Percentiles rank a stretch among this genome's conserved stretches.
Evolutionary conservation across 2,113 vertebrate species (phyloP).

Genomic region (Ceuthmochares aereus): DNA sequence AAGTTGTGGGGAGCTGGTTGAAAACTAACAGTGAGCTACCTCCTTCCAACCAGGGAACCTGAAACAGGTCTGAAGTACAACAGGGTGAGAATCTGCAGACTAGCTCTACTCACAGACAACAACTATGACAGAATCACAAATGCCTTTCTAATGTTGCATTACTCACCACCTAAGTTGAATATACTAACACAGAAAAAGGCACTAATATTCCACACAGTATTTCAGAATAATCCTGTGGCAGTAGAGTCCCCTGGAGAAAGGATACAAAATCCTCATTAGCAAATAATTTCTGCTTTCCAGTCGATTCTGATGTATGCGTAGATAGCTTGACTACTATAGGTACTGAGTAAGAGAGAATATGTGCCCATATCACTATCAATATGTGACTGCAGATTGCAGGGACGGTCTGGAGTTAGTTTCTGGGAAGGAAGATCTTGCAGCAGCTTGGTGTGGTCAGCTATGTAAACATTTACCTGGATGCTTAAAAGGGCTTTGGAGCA

Average conservation of each 20-base stretch:
- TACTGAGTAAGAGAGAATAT: not conserved
- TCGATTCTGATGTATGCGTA: not conserved
- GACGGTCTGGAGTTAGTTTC: not conserved
- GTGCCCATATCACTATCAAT: not conserved
- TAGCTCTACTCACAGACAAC: not conserved
- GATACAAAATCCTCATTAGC: not conserved
- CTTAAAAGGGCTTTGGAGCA: not conserved
- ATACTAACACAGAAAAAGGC: not conserved
- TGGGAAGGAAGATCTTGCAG: not conserved
- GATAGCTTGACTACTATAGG: not conserved
- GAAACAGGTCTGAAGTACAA: not conserved
- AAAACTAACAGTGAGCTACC: not conserved
- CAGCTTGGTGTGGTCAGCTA: not conserved
- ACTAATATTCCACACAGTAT: not conserved
- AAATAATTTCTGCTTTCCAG: not conserved
- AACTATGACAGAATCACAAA: not conserved
- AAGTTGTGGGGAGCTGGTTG: not conserved
- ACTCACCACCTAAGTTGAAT: not conserved
- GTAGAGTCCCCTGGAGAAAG: not conserved
- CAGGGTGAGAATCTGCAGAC: not conserved
- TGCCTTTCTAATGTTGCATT: not conserved
- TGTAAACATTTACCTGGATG: not conserved
- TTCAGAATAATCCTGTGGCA: not conserved
- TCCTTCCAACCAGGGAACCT: not conserved
- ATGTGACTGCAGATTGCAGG: not conserved